These are phyloP conservation scores for Dallia pectoralis DNA, from an alignment of 2,797 vertebrate species.

Conservation along the genomic window DNA sequence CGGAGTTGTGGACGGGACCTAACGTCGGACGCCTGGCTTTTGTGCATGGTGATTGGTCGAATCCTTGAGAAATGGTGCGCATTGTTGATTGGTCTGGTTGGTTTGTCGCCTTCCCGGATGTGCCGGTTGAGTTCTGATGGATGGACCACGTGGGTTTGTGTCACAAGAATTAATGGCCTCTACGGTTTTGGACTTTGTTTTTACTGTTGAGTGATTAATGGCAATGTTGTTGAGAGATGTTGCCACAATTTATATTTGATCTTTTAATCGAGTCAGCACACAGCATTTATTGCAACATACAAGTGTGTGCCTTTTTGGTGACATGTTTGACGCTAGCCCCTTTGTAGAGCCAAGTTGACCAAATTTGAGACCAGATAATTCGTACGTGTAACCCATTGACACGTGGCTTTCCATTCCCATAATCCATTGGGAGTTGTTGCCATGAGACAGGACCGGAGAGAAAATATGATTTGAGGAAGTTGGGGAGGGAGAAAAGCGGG, in stretches of 20 bases:
- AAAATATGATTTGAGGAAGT: too few species aligned
- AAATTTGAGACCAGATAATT: too few species aligned
- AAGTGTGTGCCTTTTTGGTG: too few species aligned
- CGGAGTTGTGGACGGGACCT: constrained; percentile 9
- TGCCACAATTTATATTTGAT: constrained; percentile 46
- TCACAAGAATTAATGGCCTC: constrained; percentile 45
- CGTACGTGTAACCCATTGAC: too few species aligned
- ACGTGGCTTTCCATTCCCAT: too few species aligned
- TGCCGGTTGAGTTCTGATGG: constrained; percentile 28
- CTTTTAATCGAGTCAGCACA: constrained; percentile 46
- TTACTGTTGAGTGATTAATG: constrained; percentile 15
- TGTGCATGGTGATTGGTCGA: constrained; percentile 33
- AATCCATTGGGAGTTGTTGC: too few species aligned
- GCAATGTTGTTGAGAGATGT: constrained; percentile 28
- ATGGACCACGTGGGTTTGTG: neutral
- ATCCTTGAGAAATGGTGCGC: constrained; percentile 31
- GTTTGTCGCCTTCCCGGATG: constrained; percentile 41
- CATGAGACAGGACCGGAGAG: too few species aligned
- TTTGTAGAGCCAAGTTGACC: too few species aligned
- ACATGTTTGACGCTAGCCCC: too few species aligned
- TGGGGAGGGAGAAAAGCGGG: neutral
- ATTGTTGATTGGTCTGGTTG: constrained; percentile 47
- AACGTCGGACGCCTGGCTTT: constrained; percentile 33
- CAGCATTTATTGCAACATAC: neutral
- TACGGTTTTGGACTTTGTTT: constrained; percentile 36